Evolutionary conservation across 2,113 vertebrate genomes (phyloP).

Genomic region (Gavialis gangeticus): DNA sequence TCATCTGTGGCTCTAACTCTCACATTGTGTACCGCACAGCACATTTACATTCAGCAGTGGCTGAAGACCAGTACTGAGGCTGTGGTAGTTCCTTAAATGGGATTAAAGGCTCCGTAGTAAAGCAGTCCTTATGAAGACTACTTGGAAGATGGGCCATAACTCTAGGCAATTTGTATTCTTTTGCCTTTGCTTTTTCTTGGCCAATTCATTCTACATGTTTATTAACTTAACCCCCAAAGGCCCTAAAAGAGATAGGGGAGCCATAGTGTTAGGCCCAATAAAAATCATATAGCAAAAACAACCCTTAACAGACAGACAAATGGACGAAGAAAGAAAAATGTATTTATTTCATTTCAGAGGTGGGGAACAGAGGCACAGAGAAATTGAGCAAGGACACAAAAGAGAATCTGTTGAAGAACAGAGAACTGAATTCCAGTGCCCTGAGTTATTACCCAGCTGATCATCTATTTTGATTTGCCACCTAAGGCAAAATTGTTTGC

Average conservation of each 20-base stretch:
- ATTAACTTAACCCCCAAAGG: neutral
- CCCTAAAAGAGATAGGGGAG: neutral
- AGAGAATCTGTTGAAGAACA: neutral
- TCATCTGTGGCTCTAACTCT: neutral
- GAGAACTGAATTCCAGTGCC: neutral
- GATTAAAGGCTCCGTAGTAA: neutral
- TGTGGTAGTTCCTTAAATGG: neutral
- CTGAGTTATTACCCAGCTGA: neutral
- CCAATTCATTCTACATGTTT: neutral
- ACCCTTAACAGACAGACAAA: neutral
- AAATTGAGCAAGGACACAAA: neutral
- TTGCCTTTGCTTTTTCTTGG: neutral
- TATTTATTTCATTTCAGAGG: neutral
- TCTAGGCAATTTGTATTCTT: neutral
- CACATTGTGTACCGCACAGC: rapidly evolving
- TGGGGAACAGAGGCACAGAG: neutral
- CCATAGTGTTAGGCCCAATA: neutral
- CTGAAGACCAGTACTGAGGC: neutral
- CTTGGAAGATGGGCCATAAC: neutral
- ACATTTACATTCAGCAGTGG: neutral
- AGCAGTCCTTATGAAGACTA: rapidly evolving
- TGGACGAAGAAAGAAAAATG: neutral
- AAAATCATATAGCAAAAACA: neutral
- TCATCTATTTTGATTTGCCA: neutral
- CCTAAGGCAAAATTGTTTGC: neutral